Conservation (phyloP, 2,113 vertebrate genomes). For the Rissa tridactyla region DNA sequence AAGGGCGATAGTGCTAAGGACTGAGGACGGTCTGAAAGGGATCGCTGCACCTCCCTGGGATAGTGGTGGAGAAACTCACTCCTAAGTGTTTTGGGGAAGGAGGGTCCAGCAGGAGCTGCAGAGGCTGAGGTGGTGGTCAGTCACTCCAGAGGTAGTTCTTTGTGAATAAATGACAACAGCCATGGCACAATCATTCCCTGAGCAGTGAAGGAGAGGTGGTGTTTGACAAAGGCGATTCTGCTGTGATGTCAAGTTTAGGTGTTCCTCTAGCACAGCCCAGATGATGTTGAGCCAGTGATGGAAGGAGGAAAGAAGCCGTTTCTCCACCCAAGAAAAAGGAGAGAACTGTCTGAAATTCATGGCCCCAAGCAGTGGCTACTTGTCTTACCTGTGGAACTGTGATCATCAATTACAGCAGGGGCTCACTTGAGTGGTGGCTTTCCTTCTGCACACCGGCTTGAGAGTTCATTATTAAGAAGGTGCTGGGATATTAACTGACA, state of each 20-base stretch:
- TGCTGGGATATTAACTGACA: neutral
- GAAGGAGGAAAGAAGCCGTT: neutral
- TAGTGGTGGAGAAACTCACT: neutral
- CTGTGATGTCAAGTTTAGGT: neutral
- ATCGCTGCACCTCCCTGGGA: neutral
- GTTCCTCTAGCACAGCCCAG: neutral
- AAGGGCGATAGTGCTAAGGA: neutral
- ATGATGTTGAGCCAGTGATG: neutral
- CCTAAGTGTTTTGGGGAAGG: neutral
- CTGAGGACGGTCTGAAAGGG: neutral
- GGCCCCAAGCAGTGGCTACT: neutral
- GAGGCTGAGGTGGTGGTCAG: neutral
- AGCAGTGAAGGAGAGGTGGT: neutral
- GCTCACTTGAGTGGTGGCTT: neutral
- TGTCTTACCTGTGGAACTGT: neutral
- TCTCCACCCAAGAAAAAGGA: neutral
- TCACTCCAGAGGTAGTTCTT: neutral
- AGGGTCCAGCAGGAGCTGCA: neutral
- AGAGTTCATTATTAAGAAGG: neutral
- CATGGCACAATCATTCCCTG: neutral
- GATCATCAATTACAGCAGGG: neutral
- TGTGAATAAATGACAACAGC: neutral
- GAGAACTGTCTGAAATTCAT: neutral
- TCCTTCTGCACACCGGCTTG: neutral
- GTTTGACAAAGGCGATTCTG: neutral